Percentiles rank a stretch among this genome's conserved stretches.
Conservation (phyloP, 2,113 vertebrate species). For the Columba livia region DNA sequence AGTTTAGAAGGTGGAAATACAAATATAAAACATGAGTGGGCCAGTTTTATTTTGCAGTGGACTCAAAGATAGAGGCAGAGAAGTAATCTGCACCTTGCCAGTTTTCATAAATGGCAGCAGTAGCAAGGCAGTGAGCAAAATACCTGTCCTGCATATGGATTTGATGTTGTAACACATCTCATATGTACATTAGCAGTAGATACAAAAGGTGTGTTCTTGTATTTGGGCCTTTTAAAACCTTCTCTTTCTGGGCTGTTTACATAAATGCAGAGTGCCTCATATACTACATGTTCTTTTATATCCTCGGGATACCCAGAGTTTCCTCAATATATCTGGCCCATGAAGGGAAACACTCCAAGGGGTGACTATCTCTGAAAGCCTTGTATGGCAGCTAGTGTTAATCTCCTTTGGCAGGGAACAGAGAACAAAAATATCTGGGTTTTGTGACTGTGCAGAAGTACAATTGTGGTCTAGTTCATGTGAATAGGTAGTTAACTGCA, state of each 20-base stretch:
- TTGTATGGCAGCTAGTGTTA: constrained; percentile 39
- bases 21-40: fast-evolving
- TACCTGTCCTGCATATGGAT: not conserved
- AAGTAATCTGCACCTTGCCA: not conserved
- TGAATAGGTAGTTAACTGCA: not conserved
- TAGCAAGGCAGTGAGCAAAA: not conserved
- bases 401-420: not conserved
- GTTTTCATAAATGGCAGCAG: not conserved
- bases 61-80: not conserved
- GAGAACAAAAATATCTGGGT: constrained; percentile 4
- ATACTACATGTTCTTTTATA: not conserved
- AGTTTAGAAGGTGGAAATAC: not conserved
- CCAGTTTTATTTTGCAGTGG: not conserved
- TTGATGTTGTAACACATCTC: not conserved
- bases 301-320: constrained; percentile 6
- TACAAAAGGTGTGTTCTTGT: not conserved
- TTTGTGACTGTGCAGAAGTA: not conserved
- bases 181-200: not conserved
- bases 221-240: not conserved
- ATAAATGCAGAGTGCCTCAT: not conserved
- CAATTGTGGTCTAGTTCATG: not conserved
- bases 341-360: constrained; percentile 26
- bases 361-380: not conserved
- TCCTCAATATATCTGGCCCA: constrained; percentile 23
- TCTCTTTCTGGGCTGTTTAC: not conserved